phyloP scores from a whole-genome alignment of 2,888 invertebrate species.

The Lycia hirtaria region DNA sequence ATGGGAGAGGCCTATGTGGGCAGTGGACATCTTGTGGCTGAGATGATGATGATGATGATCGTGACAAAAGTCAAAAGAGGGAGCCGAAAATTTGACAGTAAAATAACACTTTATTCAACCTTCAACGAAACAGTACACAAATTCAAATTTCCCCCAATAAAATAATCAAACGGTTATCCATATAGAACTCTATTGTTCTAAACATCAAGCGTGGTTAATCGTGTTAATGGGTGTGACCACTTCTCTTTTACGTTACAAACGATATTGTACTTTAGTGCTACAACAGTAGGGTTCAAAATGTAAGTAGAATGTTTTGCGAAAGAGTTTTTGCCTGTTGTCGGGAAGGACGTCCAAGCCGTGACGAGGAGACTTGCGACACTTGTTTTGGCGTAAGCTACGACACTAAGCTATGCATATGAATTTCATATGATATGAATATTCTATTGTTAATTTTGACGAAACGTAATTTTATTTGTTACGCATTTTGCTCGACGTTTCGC shows the following conservation, averaged over 20 bases:
- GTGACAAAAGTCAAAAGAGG: no score
- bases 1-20: no score
- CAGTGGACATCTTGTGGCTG: no score
- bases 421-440: slow-evolving; percentile 17
- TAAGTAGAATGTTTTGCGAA: slow-evolving; percentile 51
- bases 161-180: slow-evolving; percentile 49
- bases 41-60: no score
- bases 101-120: neutral
- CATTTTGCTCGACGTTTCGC: neutral
- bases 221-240: slow-evolving; percentile 65
- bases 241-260: slow-evolving; percentile 28
- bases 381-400: slow-evolving; percentile 42
- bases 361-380: slow-evolving; percentile 61
- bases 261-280: slow-evolving; percentile 44
- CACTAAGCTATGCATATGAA: slow-evolving; percentile 22
- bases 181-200: slow-evolving; percentile 56
- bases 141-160: slow-evolving; percentile 44
- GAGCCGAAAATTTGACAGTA: no score
- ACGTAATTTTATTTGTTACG: slow-evolving; percentile 6
- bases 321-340: slow-evolving; percentile 61
- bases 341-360: slow-evolving; percentile 71
- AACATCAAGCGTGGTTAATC: slow-evolving; percentile 71
- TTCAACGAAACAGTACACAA: slow-evolving; percentile 4
- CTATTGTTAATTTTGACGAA: slow-evolving; percentile 21
- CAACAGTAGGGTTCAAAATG: slow-evolving; percentile 48